Percentiles rank a stretch among this genome's conserved stretches.
Conservation (phyloP, 2,797 vertebrate genomes). For the Tolypeutes matacus region DNA sequence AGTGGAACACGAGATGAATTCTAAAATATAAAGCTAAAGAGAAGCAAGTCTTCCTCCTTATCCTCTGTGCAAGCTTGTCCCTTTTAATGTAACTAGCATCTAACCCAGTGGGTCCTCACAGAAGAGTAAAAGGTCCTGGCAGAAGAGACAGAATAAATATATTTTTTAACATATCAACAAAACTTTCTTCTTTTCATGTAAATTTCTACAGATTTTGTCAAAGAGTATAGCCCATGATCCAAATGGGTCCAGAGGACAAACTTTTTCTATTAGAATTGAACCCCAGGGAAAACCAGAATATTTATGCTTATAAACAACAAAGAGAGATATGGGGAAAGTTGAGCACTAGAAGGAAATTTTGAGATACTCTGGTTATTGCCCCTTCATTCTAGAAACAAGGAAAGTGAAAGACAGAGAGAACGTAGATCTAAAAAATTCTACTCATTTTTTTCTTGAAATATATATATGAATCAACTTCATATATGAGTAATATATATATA, state of each 20-base stretch:
- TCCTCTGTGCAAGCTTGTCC: not conserved
- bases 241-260: not conserved
- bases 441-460: conserved; percentile 8
- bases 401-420: not conserved
- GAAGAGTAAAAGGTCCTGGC: not conserved
- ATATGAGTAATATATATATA: not conserved
- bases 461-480: not conserved
- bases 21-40: not conserved
- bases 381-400: conserved; percentile 44
- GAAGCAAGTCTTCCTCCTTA: conserved; percentile 23
- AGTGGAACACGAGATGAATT: not conserved
- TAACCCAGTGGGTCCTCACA: not conserved
- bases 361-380: not conserved
- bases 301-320: conserved; percentile 59
- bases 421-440: conserved; percentile 58
- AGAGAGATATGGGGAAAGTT: not conserved
- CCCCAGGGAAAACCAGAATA: not conserved
- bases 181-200: conserved; percentile 2
- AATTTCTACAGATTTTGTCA: not conserved
- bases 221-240: not conserved
- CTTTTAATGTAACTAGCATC: not conserved
- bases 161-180: not conserved
- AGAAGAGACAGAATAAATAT: not conserved
- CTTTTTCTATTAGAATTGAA: not conserved
- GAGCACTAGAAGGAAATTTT: not conserved